phyloP scores from a whole-genome alignment of 2,797 vertebrate genomes.

The Poecile montanus region DNA sequence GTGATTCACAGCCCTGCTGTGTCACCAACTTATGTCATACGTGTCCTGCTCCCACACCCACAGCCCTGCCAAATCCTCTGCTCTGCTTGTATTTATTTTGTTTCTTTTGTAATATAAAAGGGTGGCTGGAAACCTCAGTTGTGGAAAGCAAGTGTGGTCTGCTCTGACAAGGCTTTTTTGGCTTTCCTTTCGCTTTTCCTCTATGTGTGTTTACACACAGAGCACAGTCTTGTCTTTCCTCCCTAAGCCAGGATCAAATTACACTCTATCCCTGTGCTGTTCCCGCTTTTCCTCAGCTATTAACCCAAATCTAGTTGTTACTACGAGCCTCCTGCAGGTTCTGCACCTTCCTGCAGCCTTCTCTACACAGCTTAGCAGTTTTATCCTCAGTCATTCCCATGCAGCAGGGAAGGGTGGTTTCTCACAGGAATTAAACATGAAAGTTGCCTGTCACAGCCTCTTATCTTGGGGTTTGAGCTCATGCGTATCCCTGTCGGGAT shows the following conservation, averaged over 20 bases:
- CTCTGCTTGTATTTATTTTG: constrained; percentile 9
- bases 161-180: constrained; percentile 31
- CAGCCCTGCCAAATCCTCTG: background rate
- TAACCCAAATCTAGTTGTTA: background rate
- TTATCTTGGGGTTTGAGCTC: background rate
- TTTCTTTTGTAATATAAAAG: constrained; percentile 50
- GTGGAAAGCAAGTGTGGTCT: constrained; percentile 39
- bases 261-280: background rate
- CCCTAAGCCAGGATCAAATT: background rate
- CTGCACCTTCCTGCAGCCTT: background rate
- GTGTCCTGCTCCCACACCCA: constrained; percentile 62
- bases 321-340: background rate
- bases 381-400: background rate
- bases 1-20: constrained; percentile 47
- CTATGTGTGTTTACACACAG: background rate
- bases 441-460: background rate
- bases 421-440: background rate
- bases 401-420: background rate
- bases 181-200: background rate
- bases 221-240: background rate
- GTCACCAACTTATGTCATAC: constrained; percentile 24
- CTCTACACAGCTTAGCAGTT: background rate
- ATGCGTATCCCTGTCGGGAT: fast-evolving
- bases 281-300: background rate
- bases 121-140: constrained; percentile 24